These are phyloP conservation scores for Candidula unifasciata DNA, from an alignment of 2,888 invertebrate genomes.

Conservation along the genomic window DNA sequence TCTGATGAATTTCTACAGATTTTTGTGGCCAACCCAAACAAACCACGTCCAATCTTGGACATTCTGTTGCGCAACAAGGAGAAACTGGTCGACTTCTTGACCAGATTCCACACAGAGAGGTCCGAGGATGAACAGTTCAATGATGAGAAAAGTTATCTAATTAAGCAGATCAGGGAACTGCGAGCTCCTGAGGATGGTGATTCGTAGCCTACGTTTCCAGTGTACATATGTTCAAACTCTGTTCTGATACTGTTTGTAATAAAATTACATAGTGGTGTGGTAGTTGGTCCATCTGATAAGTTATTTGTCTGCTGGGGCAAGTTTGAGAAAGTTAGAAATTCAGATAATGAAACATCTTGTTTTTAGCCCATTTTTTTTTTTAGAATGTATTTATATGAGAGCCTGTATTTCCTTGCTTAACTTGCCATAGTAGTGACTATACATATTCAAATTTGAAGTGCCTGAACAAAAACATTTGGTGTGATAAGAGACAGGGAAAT, in stretches of 20 bases:
- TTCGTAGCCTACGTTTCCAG: constrained; percentile 28
- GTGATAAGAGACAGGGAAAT: too few species aligned
- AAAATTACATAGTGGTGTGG: constrained; percentile 13
- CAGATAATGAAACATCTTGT: too few species aligned
- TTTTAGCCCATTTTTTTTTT: too few species aligned
- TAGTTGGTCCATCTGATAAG: background rate
- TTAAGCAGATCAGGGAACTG: constrained; percentile 99
- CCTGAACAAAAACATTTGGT: too few species aligned
- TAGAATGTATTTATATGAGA: too few species aligned
- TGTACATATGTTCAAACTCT: background rate
- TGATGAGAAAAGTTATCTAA: constrained; percentile 99
- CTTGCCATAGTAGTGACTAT: too few species aligned
- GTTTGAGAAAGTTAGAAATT: background rate
- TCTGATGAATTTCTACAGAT: constrained; percentile 83
- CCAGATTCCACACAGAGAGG: constrained; percentile 99
- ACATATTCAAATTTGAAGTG: too few species aligned
- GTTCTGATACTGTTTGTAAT: background rate
- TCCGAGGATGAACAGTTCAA: constrained; percentile 99
- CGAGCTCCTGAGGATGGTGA: constrained; percentile 74
- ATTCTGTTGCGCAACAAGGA: constrained; percentile 98
- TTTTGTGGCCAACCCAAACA: constrained; percentile 99
- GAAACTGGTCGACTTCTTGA: constrained; percentile 97
- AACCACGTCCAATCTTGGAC: constrained; percentile 99
- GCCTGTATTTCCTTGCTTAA: too few species aligned
- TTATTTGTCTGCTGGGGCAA: background rate